These are phyloP conservation scores for Steatornis caripensis DNA, from an alignment of 2,113 vertebrate genomes.

Conservation along the genomic window DNA sequence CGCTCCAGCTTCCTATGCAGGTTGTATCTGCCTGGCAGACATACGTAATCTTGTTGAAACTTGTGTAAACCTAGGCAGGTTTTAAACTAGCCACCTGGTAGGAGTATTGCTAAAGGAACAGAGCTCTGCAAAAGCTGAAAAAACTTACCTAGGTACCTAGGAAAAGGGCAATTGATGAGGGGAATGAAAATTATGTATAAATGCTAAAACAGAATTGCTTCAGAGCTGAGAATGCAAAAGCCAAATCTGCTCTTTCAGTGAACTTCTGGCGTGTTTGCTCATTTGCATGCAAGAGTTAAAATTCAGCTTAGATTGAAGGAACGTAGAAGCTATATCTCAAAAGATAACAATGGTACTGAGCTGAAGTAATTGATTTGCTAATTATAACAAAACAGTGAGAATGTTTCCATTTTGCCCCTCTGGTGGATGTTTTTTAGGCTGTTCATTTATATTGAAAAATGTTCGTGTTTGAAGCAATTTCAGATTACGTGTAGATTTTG, in stretches of 20 bases:
- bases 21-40: background rate
- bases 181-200: background rate
- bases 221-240: background rate
- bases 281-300: slow-evolving; percentile 1
- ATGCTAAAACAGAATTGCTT: background rate
- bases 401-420: background rate
- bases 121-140: background rate
- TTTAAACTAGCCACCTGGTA: background rate
- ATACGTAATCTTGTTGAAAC: background rate
- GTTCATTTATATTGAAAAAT: slow-evolving; percentile 50
- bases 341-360: slow-evolving; percentile 31
- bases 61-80: background rate
- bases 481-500: background rate
- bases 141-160: background rate
- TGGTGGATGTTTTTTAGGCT: background rate
- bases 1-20: background rate
- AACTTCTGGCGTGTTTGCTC: background rate
- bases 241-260: background rate
- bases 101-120: background rate
- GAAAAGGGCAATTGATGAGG: background rate
- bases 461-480: slow-evolving; percentile 24
- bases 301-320: background rate
- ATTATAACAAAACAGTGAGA: slow-evolving; percentile 7
- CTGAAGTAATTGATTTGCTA: slow-evolving; percentile 39
- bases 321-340: background rate